Evolutionary conservation across 2,113 vertebrate species (phyloP).

Genomic region (Pandion haliaetus): DNA sequence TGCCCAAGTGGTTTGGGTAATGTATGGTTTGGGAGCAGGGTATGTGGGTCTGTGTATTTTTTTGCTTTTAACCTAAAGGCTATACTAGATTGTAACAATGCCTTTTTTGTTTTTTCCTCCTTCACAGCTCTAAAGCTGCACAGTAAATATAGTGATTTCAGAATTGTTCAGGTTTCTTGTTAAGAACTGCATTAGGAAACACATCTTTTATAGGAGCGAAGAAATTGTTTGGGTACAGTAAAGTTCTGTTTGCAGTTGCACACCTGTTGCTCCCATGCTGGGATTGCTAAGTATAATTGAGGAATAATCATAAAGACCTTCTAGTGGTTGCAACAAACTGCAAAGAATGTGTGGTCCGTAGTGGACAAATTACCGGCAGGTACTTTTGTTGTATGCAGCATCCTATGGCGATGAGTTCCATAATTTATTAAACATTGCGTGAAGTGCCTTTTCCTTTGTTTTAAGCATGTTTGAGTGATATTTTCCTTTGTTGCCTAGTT

Average conservation of each 20-base stretch:
- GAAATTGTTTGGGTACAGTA: not conserved
- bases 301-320: not conserved
- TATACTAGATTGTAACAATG: not conserved
- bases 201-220: not conserved
- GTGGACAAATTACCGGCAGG: not conserved
- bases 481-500: not conserved
- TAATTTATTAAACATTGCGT: not conserved
- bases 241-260: not conserved
- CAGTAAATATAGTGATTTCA: not conserved
- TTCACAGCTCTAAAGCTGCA: not conserved
- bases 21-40: not conserved
- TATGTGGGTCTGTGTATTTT: fast-evolving
- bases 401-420: not conserved
- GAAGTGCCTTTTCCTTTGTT: not conserved
- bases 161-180: not conserved
- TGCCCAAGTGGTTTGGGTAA: not conserved
- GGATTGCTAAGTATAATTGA: not conserved
- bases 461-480: not conserved
- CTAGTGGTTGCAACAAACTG: not conserved
- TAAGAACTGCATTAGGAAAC: not conserved
- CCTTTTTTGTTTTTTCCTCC: not conserved
- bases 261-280: not conserved
- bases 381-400: not conserved
- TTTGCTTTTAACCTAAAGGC: not conserved
- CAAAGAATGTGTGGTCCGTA: not conserved